Evolutionary conservation across 2,797 vertebrate genomes (phyloP).

Genomic region (Sebastolobus alascanus): DNA sequence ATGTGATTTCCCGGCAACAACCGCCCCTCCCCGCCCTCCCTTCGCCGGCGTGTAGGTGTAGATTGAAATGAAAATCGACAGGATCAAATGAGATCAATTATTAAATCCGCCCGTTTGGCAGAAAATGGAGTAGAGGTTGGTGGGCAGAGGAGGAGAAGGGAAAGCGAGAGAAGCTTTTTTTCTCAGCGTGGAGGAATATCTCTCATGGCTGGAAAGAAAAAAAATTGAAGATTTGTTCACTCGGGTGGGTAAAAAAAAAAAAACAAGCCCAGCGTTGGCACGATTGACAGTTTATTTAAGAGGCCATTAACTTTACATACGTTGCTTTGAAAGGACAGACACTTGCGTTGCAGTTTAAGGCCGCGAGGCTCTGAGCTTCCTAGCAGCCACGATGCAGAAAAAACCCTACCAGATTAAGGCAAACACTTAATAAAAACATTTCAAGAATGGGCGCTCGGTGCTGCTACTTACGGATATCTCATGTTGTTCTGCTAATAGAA

Average conservation of each 20-base stretch:
- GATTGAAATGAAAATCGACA: slow-evolving; percentile 83
- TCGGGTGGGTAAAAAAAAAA: slow-evolving; percentile 57
- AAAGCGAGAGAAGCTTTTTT: slow-evolving; percentile 46
- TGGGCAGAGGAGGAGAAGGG: slow-evolving; percentile 20
- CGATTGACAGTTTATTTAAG: slow-evolving; percentile 90
- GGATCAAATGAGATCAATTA: slow-evolving; percentile 84
- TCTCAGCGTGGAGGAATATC: slow-evolving; percentile 57
- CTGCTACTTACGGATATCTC: slow-evolving; percentile 13
- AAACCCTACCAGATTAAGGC: slow-evolving; percentile 54
- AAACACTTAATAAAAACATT: slow-evolving; percentile 48
- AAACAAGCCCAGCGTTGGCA: slow-evolving; percentile 63
- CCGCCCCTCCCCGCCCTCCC: slow-evolving; percentile 38
- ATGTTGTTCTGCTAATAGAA: slow-evolving; percentile 43
- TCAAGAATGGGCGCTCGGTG: slow-evolving; percentile 15
- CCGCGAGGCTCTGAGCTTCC: slow-evolving; percentile 54
- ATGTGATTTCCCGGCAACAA: slow-evolving; percentile 59
- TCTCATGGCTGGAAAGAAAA: slow-evolving; percentile 47
- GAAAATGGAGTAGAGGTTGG: slow-evolving; percentile 44
- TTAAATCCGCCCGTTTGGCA: slow-evolving; percentile 78
- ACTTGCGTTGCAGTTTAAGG: slow-evolving; percentile 57
- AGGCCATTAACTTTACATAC: slow-evolving; percentile 89
- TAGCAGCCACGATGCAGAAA: slow-evolving; percentile 29
- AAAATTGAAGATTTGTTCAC: slow-evolving; percentile 67
- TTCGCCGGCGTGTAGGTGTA: slow-evolving; percentile 59
- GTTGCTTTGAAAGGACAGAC: slow-evolving; percentile 75